Evolutionary conservation across 1,140 invertebrate genomes (phyloP).

Genomic region (Dryas iulia): DNA sequence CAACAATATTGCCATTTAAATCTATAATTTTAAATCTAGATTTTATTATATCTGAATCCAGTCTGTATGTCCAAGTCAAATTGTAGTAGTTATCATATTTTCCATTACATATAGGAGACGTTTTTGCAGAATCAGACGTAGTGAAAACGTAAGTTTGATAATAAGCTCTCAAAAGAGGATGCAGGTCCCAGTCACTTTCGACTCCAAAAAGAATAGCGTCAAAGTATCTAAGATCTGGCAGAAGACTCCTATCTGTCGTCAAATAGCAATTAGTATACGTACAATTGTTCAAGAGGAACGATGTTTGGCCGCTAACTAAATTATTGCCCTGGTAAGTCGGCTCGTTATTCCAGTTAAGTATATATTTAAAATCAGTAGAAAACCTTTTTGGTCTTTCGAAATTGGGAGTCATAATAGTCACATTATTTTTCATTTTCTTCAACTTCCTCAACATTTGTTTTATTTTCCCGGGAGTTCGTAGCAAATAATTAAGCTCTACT

Average conservation of each 20-base stretch:
- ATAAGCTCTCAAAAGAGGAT: slow-evolving; percentile 38
- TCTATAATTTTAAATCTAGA: slow-evolving; percentile 44
- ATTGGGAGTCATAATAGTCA: slow-evolving; percentile 6
- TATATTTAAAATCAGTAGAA: slow-evolving; percentile 52
- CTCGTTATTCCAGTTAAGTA: slow-evolving; percentile 51
- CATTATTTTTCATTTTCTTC: slow-evolving; percentile 32
- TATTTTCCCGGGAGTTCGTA: slow-evolving; percentile 29
- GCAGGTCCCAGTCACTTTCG: slow-evolving; percentile 50
- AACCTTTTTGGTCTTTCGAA: slow-evolving; percentile 41
- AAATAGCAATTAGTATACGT: slow-evolving; percentile 51
- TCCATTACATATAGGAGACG: slow-evolving; percentile 45
- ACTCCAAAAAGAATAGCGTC: slow-evolving; percentile 63
- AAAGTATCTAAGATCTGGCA: slow-evolving; percentile 47
- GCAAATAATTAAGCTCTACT: slow-evolving; percentile 49
- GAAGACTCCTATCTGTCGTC: slow-evolving; percentile 43
- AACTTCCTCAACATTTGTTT: slow-evolving; percentile 32
- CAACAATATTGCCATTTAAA: slow-evolving; percentile 42
- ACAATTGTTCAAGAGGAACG: slow-evolving; percentile 51
- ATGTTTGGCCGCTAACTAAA: slow-evolving; percentile 43
- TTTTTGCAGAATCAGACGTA: slow-evolving; percentile 43
- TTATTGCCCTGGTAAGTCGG: slow-evolving; percentile 35
- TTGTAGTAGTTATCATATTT: slow-evolving; percentile 54
- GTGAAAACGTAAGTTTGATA: slow-evolving; percentile 56
- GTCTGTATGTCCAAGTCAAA: slow-evolving; percentile 55
- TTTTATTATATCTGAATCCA: slow-evolving; percentile 52